phyloP scores from a whole-genome alignment of 1,140 invertebrate species.

The Antheraea pernyi region DNA sequence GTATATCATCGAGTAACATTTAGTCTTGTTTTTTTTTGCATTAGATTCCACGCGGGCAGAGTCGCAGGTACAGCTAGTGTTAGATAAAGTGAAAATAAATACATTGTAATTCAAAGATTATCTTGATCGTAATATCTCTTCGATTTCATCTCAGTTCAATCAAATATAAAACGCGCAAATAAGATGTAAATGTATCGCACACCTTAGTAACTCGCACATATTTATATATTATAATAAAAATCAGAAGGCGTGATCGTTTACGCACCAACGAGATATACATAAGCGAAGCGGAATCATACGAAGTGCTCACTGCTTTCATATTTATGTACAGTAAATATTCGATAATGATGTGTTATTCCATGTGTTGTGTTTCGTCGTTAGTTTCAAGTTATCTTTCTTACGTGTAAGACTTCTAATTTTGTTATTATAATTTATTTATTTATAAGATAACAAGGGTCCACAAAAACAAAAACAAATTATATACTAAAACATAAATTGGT shows the following conservation, averaged over 20 bases:
- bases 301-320: constrained; percentile 19
- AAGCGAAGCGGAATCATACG: constrained; percentile 26
- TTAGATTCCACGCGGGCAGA: no score
- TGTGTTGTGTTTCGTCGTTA: neutral
- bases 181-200: constrained; percentile 35
- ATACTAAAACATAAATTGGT: no score
- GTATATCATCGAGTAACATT: no score
- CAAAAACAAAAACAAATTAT: no score
- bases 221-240: constrained; percentile 28
- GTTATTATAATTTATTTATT: no score
- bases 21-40: no score
- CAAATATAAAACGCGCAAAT: constrained; percentile 23
- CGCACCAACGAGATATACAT: constrained; percentile 35
- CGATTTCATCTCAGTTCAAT: constrained; percentile 7
- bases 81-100: no score
- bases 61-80: no score
- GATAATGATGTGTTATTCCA: constrained; percentile 14
- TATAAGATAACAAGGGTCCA: no score
- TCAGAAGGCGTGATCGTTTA: constrained; percentile 31
- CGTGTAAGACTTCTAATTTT: neutral
- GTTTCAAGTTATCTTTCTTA: neutral
- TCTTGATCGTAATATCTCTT: neutral
- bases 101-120: neutral
- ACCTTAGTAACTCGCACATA: constrained; percentile 30
- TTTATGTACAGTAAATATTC: constrained; percentile 12